These are phyloP conservation scores for Trachymyrmex cornetzi DNA, from an alignment of 1,140 invertebrate genomes.

Conservation along the genomic window DNA sequence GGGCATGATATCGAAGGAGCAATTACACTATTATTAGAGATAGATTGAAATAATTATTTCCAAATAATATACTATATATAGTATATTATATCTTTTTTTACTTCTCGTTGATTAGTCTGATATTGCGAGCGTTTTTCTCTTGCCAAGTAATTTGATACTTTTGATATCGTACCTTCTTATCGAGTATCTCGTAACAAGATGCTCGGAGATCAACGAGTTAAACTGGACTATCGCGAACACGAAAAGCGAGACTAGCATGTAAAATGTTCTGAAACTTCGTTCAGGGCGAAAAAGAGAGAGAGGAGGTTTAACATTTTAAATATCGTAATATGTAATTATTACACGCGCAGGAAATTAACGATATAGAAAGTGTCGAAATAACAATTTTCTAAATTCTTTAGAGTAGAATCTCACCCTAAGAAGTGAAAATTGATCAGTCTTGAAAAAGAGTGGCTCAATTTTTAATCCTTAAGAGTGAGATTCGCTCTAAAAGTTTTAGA, in stretches of 20 bases:
- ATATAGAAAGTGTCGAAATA: neutral
- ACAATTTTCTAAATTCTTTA: no score
- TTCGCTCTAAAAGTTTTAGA: no score
- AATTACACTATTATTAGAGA: neutral
- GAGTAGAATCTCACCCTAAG: no score
- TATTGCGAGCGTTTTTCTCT: neutral
- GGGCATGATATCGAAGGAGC: neutral
- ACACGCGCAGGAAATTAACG: neutral
- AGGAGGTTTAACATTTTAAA: neutral
- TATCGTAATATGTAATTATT: slow-evolving; percentile 24
- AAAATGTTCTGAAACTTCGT: slow-evolving; percentile 14
- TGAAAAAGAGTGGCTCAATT: no score
- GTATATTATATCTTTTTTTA: neutral
- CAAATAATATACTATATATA: neutral
- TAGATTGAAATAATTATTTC: neutral
- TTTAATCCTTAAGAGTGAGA: no score
- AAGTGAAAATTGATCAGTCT: no score
- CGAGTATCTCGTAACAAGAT: slow-evolving; percentile 12
- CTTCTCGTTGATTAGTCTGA: neutral
- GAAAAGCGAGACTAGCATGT: slow-evolving; percentile 10
- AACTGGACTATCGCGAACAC: neutral
- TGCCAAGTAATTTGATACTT: slow-evolving; percentile 18
- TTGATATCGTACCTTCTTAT: slow-evolving; percentile 8
- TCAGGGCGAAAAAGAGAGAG: neutral
- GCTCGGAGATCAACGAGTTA: slow-evolving; percentile 18